Base-by-base conservation (phyloP, 2,797 vertebrate species). In the Coregonus ussuriensis region DNA sequence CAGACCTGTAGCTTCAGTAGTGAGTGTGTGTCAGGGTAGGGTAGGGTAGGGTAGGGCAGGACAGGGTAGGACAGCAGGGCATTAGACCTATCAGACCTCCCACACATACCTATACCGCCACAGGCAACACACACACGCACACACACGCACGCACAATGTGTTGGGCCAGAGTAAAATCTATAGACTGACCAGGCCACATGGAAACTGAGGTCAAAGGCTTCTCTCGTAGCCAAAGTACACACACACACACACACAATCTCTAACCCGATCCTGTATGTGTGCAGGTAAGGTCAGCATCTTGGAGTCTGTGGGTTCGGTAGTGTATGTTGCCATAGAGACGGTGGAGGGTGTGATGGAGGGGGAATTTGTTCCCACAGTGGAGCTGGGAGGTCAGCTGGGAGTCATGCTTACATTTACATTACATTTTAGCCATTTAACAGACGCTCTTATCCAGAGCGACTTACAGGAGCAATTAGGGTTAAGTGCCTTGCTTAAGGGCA, bases 311-410 rank as follows among this genome's bases (percentile, higher is more conserved):
- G 59, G 59, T 63, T 63, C 59, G 59, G 59, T 63, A 63, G 59
- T 63, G 9, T 29, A 87, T 14, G 87, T 96, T 83, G 92, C 92
- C 11, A 82, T 97, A 88, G 94, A 96, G 90, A 96, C 95, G 0
- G 88, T 91, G 3, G 76, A 85, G 33, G 86, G 81, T 66, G 93
- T 84, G 33, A 93, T 95, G 0, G 94, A 96, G 51, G 88, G 93
- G 47, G 93, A 95, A 81, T 87, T 97, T 84, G 92, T 89, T 25
- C 95, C 94, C 7, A 74, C 92, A 0, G 89, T 95, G 80, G 94
- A 96, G 85, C 92, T 96, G 74, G 25, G 25, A 25, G 25, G 25
- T 25, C 25, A 25, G 25, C 25, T 25, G 25, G 25, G 25, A 25
- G 25, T 25, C 25, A 25, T 25, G 25, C 25, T 25, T 25, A 25